phyloP scores from a whole-genome alignment of 2,888 invertebrate species.

The Gortyna flavago region DNA sequence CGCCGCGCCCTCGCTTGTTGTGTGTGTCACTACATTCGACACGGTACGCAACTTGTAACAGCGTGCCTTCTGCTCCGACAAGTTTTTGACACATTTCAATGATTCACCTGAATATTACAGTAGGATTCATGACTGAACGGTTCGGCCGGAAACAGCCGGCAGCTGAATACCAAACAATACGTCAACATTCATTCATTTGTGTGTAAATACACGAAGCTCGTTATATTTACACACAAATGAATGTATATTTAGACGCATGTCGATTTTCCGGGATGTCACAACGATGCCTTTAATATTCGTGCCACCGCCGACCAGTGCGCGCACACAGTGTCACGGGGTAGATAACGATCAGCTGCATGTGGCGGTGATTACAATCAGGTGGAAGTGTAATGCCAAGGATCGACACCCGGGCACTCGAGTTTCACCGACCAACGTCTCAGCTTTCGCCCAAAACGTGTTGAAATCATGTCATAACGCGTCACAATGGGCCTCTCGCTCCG shows the following conservation, averaged over 20 bases:
- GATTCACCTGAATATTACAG: conserved; percentile 30
- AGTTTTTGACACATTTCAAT: conserved; percentile 25
- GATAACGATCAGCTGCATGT: conserved; percentile 40
- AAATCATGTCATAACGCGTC: conserved; percentile 44
- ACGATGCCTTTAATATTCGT: conserved; percentile 33
- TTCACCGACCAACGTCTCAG: conserved; percentile 41
- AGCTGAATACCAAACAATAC: conserved; percentile 38
- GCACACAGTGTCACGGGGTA: background rate
- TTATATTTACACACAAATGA: conserved; percentile 30
- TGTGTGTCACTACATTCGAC: background rate
- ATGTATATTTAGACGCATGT: conserved; percentile 15
- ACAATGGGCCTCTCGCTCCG: conserved; percentile 27
- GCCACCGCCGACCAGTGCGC: background rate
- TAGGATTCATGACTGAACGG: conserved; percentile 19
- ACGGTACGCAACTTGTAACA: conserved; percentile 12
- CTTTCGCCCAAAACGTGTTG: conserved; percentile 58
- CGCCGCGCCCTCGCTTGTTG: background rate
- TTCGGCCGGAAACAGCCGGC: conserved; percentile 16
- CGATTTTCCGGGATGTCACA: conserved; percentile 19
- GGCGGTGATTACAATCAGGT: conserved; percentile 27
- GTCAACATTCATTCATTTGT: conserved; percentile 34
- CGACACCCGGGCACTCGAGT: conserved; percentile 12
- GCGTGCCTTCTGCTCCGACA: no score
- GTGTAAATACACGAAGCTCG: conserved; percentile 23
- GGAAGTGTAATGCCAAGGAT: conserved; percentile 9